Evolutionary conservation across 2,113 vertebrate species (phyloP).

Genomic region (Chaetura pelagica): DNA sequence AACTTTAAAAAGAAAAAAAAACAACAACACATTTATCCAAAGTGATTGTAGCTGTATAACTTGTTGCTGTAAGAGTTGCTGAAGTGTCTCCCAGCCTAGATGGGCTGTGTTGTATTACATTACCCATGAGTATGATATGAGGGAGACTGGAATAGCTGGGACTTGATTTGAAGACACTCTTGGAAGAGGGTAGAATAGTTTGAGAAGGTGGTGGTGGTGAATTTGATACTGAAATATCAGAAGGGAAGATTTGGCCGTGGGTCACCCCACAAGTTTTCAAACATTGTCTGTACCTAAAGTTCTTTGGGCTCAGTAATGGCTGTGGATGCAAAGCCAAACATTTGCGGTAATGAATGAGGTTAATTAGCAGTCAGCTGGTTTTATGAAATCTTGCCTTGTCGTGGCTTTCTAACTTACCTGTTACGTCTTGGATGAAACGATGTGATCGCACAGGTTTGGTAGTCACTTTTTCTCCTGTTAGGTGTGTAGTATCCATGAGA

Average conservation of each 20-base stretch:
- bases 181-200: not conserved
- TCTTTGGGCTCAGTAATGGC: not conserved
- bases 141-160: not conserved
- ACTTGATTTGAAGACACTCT: not conserved
- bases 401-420: not conserved
- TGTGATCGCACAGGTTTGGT: not conserved
- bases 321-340: not conserved
- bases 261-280: not conserved
- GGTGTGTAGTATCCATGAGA: constrained; percentile 56
- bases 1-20: not conserved
- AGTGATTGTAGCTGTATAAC: not conserved
- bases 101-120: not conserved
- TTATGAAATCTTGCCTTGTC: not conserved
- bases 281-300: not conserved
- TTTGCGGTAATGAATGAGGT: not conserved
- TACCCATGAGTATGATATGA: not conserved
- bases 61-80: not conserved
- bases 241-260: not conserved
- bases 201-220: not conserved
- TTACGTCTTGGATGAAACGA: not conserved
- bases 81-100: not conserved
- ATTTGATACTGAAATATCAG: not conserved
- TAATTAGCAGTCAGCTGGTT: not conserved
- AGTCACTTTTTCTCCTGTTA: not conserved
- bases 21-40: not conserved